phyloP scores from a whole-genome alignment of 2,113 vertebrate genomes.

The Turdus rufiventris region DNA sequence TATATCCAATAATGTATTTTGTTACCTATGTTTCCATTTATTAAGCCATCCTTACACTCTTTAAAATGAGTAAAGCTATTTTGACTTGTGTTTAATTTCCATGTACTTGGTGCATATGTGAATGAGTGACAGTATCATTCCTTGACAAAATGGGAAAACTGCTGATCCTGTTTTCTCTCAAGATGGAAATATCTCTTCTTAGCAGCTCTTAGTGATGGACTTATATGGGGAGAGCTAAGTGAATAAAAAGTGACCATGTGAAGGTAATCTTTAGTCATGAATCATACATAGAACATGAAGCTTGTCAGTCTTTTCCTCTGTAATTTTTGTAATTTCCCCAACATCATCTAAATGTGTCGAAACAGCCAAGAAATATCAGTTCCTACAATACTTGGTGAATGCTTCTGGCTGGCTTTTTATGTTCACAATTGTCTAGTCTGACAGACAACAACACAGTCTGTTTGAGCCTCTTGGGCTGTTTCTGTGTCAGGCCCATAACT shows the following conservation, averaged over 20 bases:
- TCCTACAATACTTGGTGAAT: background rate
- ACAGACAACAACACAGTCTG: background rate
- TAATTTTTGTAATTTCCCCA: background rate
- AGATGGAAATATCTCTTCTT: background rate
- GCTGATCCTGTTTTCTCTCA: background rate
- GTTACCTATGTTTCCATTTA: background rate
- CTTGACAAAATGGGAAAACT: background rate
- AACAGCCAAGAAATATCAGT: background rate
- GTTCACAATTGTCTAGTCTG: background rate
- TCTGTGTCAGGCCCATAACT: background rate
- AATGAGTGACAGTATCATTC: constrained; percentile 1
- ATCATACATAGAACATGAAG: background rate
- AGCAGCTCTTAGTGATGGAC: background rate
- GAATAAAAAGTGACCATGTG: background rate
- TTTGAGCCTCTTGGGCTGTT: background rate
- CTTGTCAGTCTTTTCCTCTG: background rate
- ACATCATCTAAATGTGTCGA: background rate
- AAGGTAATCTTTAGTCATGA: background rate
- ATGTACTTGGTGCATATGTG: background rate
- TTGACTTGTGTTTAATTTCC: background rate
- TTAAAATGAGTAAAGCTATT: background rate
- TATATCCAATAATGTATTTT: background rate
- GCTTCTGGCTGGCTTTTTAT: background rate
- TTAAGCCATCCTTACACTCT: background rate
- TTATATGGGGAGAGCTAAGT: background rate